These are phyloP conservation scores for Drosophila parthenogenetica DNA, from an alignment of 2,888 invertebrate species.

Conservation along the genomic window DNA sequence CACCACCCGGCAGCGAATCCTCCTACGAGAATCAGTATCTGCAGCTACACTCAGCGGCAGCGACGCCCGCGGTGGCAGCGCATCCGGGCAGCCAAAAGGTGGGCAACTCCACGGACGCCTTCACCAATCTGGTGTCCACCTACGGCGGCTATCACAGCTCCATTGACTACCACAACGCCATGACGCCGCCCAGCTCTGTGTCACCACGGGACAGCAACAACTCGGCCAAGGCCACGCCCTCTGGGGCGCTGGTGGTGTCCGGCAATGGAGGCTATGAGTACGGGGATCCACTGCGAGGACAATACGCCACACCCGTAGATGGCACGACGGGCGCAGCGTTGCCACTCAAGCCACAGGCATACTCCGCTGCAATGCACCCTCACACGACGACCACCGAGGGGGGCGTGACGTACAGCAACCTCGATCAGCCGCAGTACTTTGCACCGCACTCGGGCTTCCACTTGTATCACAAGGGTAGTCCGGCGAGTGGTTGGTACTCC, in stretches of 20 bases:
- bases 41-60: slow-evolving; percentile 84
- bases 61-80: slow-evolving; percentile 45
- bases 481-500: slow-evolving; percentile 92
- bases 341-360: slow-evolving; percentile 96
- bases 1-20: slow-evolving; percentile 95
- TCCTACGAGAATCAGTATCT: slow-evolving; percentile 88
- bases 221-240: slow-evolving; percentile 77
- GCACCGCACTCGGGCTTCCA: slow-evolving; percentile 93
- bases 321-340: slow-evolving; percentile 87
- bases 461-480: slow-evolving; percentile 91
- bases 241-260: slow-evolving; percentile 55
- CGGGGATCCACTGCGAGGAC: slow-evolving; percentile 87
- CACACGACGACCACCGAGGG: slow-evolving; percentile 87
- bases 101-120: slow-evolving; percentile 86
- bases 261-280: slow-evolving; percentile 87
- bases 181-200: slow-evolving; percentile 99
- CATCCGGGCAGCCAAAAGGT: slow-evolving; percentile 85
- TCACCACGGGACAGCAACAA: slow-evolving; percentile 95
- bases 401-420: slow-evolving; percentile 87
- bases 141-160: slow-evolving; percentile 88
- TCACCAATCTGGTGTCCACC: slow-evolving; percentile 87
- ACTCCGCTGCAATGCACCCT: slow-evolving; percentile 89
- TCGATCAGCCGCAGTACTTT: slow-evolving; percentile 94
- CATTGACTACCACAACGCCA: slow-evolving; percentile 95
- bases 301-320: slow-evolving; percentile 83